Evolutionary conservation across 1,140 invertebrate species (phyloP).

Genomic region (Penaeus vannamei): DNA sequence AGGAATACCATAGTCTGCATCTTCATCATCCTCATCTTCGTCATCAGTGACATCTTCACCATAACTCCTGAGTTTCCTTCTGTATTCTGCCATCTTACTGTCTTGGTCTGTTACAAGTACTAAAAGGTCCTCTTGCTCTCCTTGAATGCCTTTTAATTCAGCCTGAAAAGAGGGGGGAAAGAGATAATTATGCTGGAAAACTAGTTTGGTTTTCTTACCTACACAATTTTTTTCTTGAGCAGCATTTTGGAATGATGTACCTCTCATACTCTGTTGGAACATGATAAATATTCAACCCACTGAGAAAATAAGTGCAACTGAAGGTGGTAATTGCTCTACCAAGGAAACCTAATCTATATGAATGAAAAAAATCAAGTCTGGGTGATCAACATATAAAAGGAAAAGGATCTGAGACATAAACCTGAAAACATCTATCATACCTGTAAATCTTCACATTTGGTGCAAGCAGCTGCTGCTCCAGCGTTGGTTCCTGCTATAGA

Average conservation of each 20-base stretch:
- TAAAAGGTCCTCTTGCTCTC: constrained; percentile 66
- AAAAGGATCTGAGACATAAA: no score
- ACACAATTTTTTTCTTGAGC: neutral
- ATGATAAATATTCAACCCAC: neutral
- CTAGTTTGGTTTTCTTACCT: no score
- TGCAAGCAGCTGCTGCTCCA: constrained; percentile 18
- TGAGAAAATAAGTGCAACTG: neutral
- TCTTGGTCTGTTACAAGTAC: constrained; percentile 66
- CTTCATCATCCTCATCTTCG: constrained; percentile 59
- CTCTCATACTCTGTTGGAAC: neutral
- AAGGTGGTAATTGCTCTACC: no score
- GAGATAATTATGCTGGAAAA: neutral
- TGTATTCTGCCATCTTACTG: constrained; percentile 58
- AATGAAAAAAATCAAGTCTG: no score
- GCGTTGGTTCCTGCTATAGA: neutral
- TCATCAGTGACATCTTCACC: constrained; percentile 60
- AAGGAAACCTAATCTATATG: no score
- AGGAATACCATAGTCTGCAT: constrained; percentile 38
- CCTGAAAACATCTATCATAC: neutral
- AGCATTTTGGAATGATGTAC: neutral
- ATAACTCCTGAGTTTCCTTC: constrained; percentile 47
- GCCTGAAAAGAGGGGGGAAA: constrained; percentile 31
- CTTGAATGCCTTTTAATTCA: constrained; percentile 53
- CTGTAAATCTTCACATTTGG: constrained; percentile 44
- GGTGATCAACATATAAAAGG: no score